A percentile compares a stretch with the other conserved stretches of the same genome.
Conservation (phyloP, 2,797 vertebrate genomes). For the Cetoscarus ocellatus region DNA sequence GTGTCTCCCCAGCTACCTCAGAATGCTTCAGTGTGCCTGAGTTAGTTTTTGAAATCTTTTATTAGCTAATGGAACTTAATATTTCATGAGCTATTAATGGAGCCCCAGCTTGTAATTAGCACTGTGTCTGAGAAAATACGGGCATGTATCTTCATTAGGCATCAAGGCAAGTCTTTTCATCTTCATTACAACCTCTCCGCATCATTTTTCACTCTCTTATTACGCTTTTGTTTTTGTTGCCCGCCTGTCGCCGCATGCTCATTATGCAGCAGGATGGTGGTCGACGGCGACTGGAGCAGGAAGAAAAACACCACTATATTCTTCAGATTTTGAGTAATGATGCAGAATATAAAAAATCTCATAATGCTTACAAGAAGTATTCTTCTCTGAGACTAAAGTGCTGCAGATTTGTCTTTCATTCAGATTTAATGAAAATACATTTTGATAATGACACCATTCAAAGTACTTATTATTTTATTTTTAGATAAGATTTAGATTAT, state of each 20-base stretch:
- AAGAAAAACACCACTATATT: slow-evolving; percentile 44
- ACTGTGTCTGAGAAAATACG: slow-evolving; percentile 77
- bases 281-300: slow-evolving; percentile 15
- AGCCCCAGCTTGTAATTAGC: slow-evolving; percentile 81
- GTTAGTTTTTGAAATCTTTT: slow-evolving; percentile 71
- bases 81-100: slow-evolving; percentile 88
- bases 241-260: slow-evolving; percentile 49
- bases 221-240: slow-evolving; percentile 75
- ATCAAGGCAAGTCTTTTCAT: slow-evolving; percentile 79
- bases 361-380: slow-evolving; percentile 8
- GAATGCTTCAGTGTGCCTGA: slow-evolving; percentile 43
- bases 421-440: slow-evolving; percentile 60
- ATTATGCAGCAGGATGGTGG: slow-evolving; percentile 44
- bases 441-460: slow-evolving; percentile 24
- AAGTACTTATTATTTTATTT: slow-evolving; percentile 30
- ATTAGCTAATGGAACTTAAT: slow-evolving; percentile 87
- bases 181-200: slow-evolving; percentile 79
- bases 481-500: slow-evolving; percentile 28
- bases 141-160: slow-evolving; percentile 85
- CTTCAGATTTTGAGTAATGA: slow-evolving; percentile 50
- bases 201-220: slow-evolving; percentile 82
- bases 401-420: slow-evolving; percentile 45
- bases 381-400: slow-evolving; percentile 55
- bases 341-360: slow-evolving; percentile 15
- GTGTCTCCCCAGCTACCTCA: slow-evolving; percentile 68